phyloP scores from a whole-genome alignment of 1,140 invertebrate genomes.

The Wasmannia auropunctata region DNA sequence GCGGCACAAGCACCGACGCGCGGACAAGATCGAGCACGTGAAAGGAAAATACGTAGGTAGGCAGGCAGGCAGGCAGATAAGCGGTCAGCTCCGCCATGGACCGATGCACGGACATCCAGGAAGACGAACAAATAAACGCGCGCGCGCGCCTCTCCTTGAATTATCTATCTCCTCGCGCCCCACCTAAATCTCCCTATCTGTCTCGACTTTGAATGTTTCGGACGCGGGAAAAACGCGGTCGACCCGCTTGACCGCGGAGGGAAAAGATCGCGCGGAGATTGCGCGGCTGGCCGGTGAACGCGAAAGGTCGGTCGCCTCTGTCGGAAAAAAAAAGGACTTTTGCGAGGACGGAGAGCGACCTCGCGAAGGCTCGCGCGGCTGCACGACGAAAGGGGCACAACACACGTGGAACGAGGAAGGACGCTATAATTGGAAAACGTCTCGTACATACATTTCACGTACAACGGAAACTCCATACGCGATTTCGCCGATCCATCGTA shows the following conservation, averaged over 20 bases:
- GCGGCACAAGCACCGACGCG: conserved; percentile 34
- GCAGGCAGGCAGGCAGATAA: conserved; percentile 17
- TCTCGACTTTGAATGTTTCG: neutral
- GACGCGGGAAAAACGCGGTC: neutral
- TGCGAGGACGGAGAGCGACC: neutral
- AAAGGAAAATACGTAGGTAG: conserved; percentile 54
- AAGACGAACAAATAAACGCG: conserved; percentile 8
- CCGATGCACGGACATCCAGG: conserved; percentile 27
- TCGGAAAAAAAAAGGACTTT: neutral
- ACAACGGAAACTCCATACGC: neutral
- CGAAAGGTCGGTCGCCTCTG: neutral
- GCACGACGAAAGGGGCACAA: conserved; percentile 1
- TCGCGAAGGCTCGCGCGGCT: neutral
- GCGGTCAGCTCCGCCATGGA: conserved; percentile 47
- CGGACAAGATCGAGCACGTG: conserved; percentile 53
- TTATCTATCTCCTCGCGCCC: neutral
- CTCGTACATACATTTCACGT: neutral
- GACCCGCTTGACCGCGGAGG: neutral
- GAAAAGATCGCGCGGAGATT: neutral
- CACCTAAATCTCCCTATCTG: neutral
- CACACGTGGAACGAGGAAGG: conserved; percentile 1
- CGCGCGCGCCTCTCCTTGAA: neutral
- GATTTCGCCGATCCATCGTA: conserved; percentile 12
- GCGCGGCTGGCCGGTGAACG: neutral
- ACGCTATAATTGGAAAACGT: conserved; percentile 11